Conservation (phyloP, 2,113 vertebrate genomes). For the Plestiodon gilberti region DNA sequence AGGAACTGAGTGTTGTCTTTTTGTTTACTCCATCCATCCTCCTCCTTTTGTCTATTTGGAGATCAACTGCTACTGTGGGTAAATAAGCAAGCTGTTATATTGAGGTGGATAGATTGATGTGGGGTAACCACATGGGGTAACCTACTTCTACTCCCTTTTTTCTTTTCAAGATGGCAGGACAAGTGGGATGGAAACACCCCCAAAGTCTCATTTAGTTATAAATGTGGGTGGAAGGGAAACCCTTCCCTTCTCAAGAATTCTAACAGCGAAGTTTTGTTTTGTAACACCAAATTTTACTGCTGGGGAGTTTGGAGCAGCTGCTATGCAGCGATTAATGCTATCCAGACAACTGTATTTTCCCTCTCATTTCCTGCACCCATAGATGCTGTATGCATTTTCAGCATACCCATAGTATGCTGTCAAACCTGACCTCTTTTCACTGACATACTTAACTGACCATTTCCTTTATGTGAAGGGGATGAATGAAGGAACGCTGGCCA, state of each 20-base stretch:
- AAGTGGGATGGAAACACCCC: fast-evolving
- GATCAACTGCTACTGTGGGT: neutral
- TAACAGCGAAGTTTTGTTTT: neutral
- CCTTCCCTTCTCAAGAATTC: neutral
- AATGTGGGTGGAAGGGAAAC: neutral
- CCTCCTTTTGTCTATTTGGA: neutral
- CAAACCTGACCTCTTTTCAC: neutral
- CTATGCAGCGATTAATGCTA: neutral
- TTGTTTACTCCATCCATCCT: neutral
- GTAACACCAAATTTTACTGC: neutral
- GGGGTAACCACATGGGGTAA: fast-evolving
- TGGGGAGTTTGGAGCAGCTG: neutral
- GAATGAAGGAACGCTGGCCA: neutral
- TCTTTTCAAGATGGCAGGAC: fast-evolving
- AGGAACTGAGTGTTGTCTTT: neutral
- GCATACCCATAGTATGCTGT: neutral
- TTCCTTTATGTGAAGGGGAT: neutral
- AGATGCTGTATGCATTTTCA: neutral
- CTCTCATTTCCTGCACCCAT: neutral
- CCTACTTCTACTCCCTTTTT: no score
- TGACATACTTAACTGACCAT: constrained; percentile 1
- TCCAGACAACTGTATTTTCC: neutral
- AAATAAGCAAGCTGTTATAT: neutral
- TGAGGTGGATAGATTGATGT: neutral
- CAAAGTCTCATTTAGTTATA: neutral